Conservation (phyloP, 1,140 invertebrate species). For the Orussus abietinus region DNA sequence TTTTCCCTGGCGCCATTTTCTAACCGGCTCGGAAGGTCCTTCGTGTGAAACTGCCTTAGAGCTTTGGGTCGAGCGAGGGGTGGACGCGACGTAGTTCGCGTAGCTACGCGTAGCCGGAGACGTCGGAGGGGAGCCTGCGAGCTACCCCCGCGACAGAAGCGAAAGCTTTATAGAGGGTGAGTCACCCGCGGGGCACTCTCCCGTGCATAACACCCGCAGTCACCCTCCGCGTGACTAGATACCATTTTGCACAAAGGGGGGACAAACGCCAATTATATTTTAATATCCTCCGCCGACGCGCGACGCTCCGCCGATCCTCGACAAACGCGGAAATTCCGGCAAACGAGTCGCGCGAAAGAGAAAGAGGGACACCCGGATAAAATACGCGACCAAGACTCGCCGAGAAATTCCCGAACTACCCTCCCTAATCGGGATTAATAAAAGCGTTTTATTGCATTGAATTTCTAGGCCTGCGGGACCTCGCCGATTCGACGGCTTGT, state of each 20-base stretch:
- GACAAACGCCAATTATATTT: conserved; percentile 49
- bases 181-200: conserved; percentile 44
- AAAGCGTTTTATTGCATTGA: too few relatives aligned
- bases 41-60: conserved; percentile 11
- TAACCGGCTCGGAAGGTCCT: too few relatives aligned
- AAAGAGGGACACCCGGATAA: too few relatives aligned
- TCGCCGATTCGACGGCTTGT: too few relatives aligned
- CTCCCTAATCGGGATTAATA: too few relatives aligned
- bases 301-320: conserved; percentile 7
- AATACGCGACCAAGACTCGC: too few relatives aligned
- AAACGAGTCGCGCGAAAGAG: too few relatives aligned
- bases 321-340: too few relatives aligned
- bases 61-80: too few relatives aligned
- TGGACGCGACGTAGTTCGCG: conserved; percentile 8
- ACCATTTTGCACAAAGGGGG: conserved; percentile 44
- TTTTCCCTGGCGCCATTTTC: too few relatives aligned
- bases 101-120: conserved; percentile 1
- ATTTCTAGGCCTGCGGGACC: too few relatives aligned
- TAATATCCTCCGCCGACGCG: conserved; percentile 33
- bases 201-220: conserved; percentile 45
- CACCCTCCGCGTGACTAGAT: conserved; percentile 47
- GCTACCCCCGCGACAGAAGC: not conserved
- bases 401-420: too few relatives aligned
- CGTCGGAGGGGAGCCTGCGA: conserved; percentile 6
- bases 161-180: conserved; percentile 36